Evolutionary conservation across 2,113 vertebrate species (phyloP).

Genomic region (Phylloscopus trochiloides): DNA sequence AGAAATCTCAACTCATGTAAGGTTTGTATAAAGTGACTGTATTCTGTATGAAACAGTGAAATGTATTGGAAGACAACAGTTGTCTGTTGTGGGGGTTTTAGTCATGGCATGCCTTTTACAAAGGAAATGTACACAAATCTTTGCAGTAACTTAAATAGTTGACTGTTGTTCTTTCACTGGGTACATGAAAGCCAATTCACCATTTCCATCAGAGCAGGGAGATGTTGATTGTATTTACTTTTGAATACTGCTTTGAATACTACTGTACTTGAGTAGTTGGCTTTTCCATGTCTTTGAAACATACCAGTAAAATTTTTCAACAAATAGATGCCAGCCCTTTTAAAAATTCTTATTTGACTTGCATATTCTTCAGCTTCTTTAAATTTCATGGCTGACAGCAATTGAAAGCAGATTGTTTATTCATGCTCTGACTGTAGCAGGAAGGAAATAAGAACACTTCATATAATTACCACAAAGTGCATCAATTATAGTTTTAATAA

Average conservation of each 20-base stretch:
- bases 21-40: not conserved
- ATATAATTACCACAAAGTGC: slow-evolving; percentile 34
- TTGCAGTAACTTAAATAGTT: not conserved
- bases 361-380: not conserved
- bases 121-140: not conserved
- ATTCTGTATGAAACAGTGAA: not conserved
- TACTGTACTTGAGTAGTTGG: not conserved
- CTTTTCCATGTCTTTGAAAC: not conserved
- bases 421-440: slow-evolving; percentile 46
- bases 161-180: not conserved
- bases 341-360: not conserved
- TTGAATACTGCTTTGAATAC: not conserved
- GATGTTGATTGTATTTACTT: not conserved
- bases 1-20: not conserved
- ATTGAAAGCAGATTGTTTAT: slow-evolving; percentile 53
- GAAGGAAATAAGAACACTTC: slow-evolving; percentile 58
- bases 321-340: not conserved
- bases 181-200: not conserved
- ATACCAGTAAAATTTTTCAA: not conserved
- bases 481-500: slow-evolving; percentile 54
- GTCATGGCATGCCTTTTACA: not conserved
- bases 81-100: not conserved
- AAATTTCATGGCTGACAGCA: slow-evolving; percentile 12
- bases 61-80: not conserved
- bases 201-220: not conserved